Percentiles rank a stretch among this genome's conserved stretches.
These are phyloP conservation scores for Ctenochaetus hawaiiensis DNA, from an alignment of 2,797 vertebrate species.

Conservation along the genomic window DNA sequence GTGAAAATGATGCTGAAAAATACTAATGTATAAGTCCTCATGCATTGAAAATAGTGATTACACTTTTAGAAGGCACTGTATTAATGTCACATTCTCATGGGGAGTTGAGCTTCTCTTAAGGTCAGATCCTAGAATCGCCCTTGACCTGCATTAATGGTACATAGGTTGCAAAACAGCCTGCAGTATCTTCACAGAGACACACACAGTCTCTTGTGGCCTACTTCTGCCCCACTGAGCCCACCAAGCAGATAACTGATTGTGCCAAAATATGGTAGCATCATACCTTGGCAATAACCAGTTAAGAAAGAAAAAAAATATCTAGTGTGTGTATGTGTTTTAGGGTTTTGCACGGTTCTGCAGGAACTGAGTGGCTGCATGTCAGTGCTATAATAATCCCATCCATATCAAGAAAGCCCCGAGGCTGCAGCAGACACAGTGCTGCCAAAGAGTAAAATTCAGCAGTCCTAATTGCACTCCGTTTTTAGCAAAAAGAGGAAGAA, in stretches of 20 bases:
- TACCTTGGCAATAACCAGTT: slow-evolving; percentile 42
- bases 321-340: slow-evolving; percentile 32
- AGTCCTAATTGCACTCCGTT: slow-evolving; percentile 59
- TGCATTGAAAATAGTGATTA: no score
- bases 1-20: no score
- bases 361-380: slow-evolving; percentile 39
- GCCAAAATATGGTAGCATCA: slow-evolving; percentile 53
- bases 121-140: no score
- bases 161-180: neutral
- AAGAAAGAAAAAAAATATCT: slow-evolving; percentile 12
- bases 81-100: no score
- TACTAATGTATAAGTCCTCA: no score
- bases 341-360: slow-evolving; percentile 27
- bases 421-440: slow-evolving; percentile 49
- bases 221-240: slow-evolving; percentile 42
- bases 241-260: slow-evolving; percentile 40
- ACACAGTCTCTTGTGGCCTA: slow-evolving; percentile 40
- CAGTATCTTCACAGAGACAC: slow-evolving; percentile 12
- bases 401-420: slow-evolving; percentile 57
- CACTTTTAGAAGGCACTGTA: no score
- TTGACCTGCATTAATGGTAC: slow-evolving; percentile 43
- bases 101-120: no score
- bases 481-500: slow-evolving; percentile 52
- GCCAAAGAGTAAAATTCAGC: slow-evolving; percentile 56
- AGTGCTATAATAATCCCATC: slow-evolving; percentile 61